Conservation (phyloP, 2,797 vertebrate species). For the Megalops cyprinoides region DNA sequence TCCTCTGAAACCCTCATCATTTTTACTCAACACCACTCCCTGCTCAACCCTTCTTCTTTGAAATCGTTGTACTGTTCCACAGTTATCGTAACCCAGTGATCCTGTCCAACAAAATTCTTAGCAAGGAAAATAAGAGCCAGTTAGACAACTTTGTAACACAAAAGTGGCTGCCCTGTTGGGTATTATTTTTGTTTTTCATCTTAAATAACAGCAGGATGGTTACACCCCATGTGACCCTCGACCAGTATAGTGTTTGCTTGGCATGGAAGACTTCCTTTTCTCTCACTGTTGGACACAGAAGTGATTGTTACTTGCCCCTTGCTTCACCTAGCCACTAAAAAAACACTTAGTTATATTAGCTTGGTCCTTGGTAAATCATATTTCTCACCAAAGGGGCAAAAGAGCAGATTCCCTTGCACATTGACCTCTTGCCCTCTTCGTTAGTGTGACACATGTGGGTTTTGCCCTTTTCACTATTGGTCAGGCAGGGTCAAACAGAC, state of each 20-base stretch:
- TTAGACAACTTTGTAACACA: too few species aligned
- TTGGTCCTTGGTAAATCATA: slow-evolving; percentile 58
- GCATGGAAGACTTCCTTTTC: slow-evolving; percentile 69
- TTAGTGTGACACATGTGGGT: slow-evolving; percentile 71
- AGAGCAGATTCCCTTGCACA: slow-evolving; percentile 65
- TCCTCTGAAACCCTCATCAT: too few species aligned
- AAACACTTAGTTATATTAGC: slow-evolving; percentile 63
- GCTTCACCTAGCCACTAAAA: slow-evolving; percentile 61
- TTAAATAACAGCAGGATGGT: not conserved
- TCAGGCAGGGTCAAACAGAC: slow-evolving; percentile 69
- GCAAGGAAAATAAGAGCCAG: too few species aligned
- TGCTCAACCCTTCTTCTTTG: too few species aligned
- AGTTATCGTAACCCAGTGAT: too few species aligned
- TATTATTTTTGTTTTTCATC: not conserved
- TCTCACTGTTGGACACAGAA: slow-evolving; percentile 58
- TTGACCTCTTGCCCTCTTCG: slow-evolving; percentile 73
- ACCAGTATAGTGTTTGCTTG: slow-evolving; percentile 60
- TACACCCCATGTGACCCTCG: slow-evolving; percentile 62
- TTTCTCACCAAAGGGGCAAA: slow-evolving; percentile 54
- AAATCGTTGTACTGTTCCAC: too few species aligned
- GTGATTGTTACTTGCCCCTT: slow-evolving; percentile 57
- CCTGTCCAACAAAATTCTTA: too few species aligned
- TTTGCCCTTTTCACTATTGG: slow-evolving; percentile 77
- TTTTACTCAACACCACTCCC: too few species aligned
- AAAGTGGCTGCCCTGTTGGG: not conserved